Base-by-base conservation (phyloP, 2,888 invertebrate genomes). In the Agrochola lychnidis region DNA sequence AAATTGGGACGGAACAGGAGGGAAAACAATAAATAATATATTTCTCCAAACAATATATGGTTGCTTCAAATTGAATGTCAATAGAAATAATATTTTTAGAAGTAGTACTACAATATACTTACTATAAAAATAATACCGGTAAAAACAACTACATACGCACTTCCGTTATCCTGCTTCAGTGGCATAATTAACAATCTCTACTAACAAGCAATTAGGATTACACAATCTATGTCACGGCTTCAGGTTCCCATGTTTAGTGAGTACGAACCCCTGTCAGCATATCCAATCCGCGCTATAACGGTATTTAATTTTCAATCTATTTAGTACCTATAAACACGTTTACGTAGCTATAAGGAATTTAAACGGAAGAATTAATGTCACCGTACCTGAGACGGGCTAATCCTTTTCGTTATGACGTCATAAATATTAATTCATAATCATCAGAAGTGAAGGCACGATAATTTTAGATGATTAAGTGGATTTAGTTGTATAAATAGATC, bases 361-460 rank as follows among this genome's bases (percentile, higher is more conserved):
- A 76, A 76, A 84, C 63, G 76, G 77, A 85, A 87, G 87, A 87
- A 86, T 85, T 85, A 83, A 85, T 85, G 83, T 81, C 86, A 80
- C 71, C 79, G 71, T 81, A 70, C 30, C 78, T 79, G 71, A 85
- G 83, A 83, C 71, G 78, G 67, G 83, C 67, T 86, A 87, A 89
- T 89, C 86, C 82, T 81, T 79, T 79, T 68, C 56, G 82, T 86
- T 88, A 81, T 82, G 84, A 85, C 63, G 79, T 85, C 80, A 88
- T 88, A 87, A 88, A 89, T 88, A 87, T 81, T 81, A 76, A 85
- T 83, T 83, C 61, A 64, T 78, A 78, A 87, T 88, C 80, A 87
- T 67, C 61, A 68, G 19, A 68, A 59, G 84, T 57, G 72, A 73
- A 48, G 68, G 78, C 25, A 64, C 56, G 61, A 71, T 73, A 72